Evolutionary conservation across 2,113 vertebrate genomes (phyloP).

Genomic region (Okapia johnstoni): DNA sequence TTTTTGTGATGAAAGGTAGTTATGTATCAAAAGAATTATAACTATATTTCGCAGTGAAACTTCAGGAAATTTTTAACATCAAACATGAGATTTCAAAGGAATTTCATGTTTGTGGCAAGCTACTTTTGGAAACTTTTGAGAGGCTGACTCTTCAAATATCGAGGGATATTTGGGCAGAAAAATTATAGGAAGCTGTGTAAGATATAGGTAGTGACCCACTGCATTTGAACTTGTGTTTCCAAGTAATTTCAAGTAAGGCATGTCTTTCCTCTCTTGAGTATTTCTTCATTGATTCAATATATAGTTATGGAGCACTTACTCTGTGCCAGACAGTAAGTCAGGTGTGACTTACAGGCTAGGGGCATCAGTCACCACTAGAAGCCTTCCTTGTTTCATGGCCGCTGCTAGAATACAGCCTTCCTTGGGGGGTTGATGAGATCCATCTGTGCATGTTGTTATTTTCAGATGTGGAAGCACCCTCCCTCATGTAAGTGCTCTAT

Average conservation of each 20-base stretch:
- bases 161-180: not conserved
- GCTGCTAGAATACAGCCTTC: not conserved
- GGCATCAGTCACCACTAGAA: rapidly evolving
- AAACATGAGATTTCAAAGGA: not conserved
- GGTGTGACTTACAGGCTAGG: not conserved
- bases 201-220: no score
- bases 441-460: not conserved
- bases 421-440: not conserved
- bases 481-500: not conserved
- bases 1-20: not conserved
- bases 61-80: not conserved
- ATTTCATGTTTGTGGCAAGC: not conserved
- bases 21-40: not conserved
- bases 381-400: no score
- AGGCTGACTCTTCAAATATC: not conserved
- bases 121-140: not conserved
- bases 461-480: no score
- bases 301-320: not conserved
- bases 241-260: not conserved
- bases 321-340: no score
- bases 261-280: not conserved
- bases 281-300: not conserved
- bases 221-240: not conserved
- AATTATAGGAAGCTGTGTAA: not conserved
- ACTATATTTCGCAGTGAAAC: no score